These are phyloP conservation scores for Anoncus sp. DNA, from an alignment of 2,888 invertebrate genomes.

Conservation along the genomic window DNA sequence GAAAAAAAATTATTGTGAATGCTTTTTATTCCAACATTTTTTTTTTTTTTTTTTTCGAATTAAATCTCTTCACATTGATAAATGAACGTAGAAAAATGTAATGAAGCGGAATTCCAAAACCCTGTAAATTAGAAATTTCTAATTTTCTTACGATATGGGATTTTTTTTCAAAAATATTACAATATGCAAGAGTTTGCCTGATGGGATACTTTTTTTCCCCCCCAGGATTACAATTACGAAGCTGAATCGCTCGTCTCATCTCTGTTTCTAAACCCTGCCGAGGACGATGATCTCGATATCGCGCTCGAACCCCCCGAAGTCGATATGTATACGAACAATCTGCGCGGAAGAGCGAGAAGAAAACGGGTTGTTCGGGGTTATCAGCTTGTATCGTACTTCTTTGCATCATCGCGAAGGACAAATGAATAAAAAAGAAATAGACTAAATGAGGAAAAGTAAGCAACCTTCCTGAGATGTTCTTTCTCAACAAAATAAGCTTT, in stretches of 20 bases:
- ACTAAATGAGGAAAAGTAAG: conserved; percentile 93
- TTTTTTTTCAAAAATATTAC: too few relatives aligned
- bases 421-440: conserved; percentile 86
- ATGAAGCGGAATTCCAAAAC: too few relatives aligned
- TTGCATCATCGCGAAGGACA: conserved; percentile 87
- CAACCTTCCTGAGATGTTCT: conserved; percentile 4
- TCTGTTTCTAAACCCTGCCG: conserved; percentile 90
- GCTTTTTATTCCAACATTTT: conserved; percentile 81
- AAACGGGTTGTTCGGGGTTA: conserved; percentile 96
- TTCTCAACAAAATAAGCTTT: too few relatives aligned
- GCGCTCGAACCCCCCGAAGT: conserved; percentile 96
- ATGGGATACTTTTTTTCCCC: conserved; percentile 20
- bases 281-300: conserved; percentile 95
- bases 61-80: neutral
- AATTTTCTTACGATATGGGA: too few relatives aligned
- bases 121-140: too few relatives aligned
- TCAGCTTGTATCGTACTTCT: conserved; percentile 94
- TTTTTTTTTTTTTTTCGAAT: conserved; percentile 1
- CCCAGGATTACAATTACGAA: conserved; percentile 95
- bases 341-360: conserved; percentile 93
- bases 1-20: too few relatives aligned
- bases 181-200: too few relatives aligned
- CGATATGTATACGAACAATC: conserved; percentile 93
- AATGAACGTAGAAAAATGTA: neutral
- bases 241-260: conserved; percentile 96